phyloP scores from a whole-genome alignment of 1,140 invertebrate genomes.

The Drosophila arizonae region DNA sequence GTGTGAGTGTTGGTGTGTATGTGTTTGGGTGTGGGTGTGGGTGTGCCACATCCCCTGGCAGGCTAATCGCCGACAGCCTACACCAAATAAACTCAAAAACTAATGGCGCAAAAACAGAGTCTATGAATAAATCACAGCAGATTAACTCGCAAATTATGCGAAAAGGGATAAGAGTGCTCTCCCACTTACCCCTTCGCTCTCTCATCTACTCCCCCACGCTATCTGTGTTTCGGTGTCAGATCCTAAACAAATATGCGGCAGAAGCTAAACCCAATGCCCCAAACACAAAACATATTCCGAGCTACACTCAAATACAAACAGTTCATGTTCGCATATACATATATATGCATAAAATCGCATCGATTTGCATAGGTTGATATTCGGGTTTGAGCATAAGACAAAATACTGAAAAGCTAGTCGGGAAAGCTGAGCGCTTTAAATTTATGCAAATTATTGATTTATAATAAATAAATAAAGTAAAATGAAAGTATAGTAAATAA shows the following conservation, averaged over 20 bases:
- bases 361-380: conserved; percentile 60
- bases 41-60: conserved; percentile 10
- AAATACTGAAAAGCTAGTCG: not conserved
- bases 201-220: not conserved
- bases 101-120: conserved; percentile 73
- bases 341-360: conserved; percentile 39
- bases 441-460: not conserved
- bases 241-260: conserved; percentile 64
- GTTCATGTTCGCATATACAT: conserved; percentile 23
- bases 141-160: conserved; percentile 74
- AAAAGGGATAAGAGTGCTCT: conserved; percentile 60
- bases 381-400: not conserved
- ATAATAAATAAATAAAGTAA: no score
- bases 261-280: conserved; percentile 15
- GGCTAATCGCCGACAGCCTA: conserved; percentile 38
- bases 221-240: conserved; percentile 1
- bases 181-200: conserved; percentile 24
- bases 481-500: no score
- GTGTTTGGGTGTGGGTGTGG: conserved; percentile 42
- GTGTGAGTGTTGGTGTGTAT: conserved; percentile 39
- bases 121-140: conserved; percentile 77
- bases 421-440: not conserved
- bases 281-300: conserved; percentile 14
- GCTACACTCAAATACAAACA: conserved; percentile 25
- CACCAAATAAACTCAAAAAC: conserved; percentile 71